Conservation (phyloP, 2,888 invertebrate species). For the Pycnomerus fuliginosus region DNA sequence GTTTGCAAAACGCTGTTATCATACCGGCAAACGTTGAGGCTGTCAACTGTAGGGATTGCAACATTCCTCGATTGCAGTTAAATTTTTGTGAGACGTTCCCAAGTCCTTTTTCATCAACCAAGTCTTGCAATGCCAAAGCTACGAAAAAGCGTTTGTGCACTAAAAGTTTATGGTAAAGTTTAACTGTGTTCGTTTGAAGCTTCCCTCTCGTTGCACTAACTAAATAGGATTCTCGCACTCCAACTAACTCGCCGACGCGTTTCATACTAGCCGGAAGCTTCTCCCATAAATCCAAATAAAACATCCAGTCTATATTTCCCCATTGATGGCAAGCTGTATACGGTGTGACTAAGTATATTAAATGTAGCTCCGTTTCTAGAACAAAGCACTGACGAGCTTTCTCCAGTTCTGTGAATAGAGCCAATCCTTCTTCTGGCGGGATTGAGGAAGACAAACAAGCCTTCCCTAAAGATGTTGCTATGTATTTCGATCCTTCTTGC, state of each 20-base stretch:
- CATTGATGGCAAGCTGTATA: slow-evolving; percentile 82
- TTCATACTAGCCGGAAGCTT: slow-evolving; percentile 75
- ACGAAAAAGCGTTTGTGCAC: slow-evolving; percentile 82
- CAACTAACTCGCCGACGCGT: slow-evolving; percentile 85
- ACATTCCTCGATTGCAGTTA: slow-evolving; percentile 81
- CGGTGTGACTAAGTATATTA: slow-evolving; percentile 94
- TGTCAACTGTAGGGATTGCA: slow-evolving; percentile 93
- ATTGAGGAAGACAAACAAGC: slow-evolving; percentile 92
- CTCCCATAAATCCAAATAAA: slow-evolving; percentile 80
- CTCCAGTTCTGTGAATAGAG: slow-evolving; percentile 85
- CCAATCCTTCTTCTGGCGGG: slow-evolving; percentile 90
- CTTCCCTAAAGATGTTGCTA: slow-evolving; percentile 83
- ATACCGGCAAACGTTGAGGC: slow-evolving; percentile 96
- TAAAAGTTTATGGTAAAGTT: slow-evolving; percentile 56
- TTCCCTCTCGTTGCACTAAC: slow-evolving; percentile 73
- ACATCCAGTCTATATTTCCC: slow-evolving; percentile 79
- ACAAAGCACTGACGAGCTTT: slow-evolving; percentile 88
- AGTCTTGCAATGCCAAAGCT: slow-evolving; percentile 86
- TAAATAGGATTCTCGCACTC: slow-evolving; percentile 84
- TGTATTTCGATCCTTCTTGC: slow-evolving; percentile 60
- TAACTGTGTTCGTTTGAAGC: slow-evolving; percentile 58
- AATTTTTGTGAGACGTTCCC: slow-evolving; percentile 80
- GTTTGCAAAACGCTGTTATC: slow-evolving; percentile 93
- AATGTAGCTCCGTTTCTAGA: slow-evolving; percentile 90
- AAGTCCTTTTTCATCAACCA: slow-evolving; percentile 88